Conservation (phyloP, 2,888 invertebrate genomes). For the Cantharis rufa region DNA sequence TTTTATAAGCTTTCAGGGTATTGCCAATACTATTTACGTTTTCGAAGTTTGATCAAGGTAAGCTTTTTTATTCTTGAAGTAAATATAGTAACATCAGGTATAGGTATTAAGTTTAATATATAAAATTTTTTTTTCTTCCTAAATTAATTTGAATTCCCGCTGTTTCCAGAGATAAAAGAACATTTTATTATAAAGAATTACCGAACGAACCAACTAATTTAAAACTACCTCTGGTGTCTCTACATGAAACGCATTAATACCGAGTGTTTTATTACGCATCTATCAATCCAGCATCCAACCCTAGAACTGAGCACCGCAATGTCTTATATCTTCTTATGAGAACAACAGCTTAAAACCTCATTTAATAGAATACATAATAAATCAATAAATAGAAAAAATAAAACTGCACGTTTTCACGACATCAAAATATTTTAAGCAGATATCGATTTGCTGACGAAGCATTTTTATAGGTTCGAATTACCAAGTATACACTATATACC, state of each 20-base stretch:
- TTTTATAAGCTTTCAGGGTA: too few relatives aligned
- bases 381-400: too few relatives aligned
- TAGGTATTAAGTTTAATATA: too few relatives aligned
- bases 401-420: too few relatives aligned
- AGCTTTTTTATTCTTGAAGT: too few relatives aligned
- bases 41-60: too few relatives aligned
- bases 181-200: neutral
- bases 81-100: too few relatives aligned
- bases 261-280: neutral
- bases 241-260: neutral
- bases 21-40: too few relatives aligned
- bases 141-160: neutral
- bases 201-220: neutral
- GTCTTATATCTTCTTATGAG: neutral
- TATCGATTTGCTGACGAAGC: too few relatives aligned
- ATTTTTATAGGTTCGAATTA: neutral
- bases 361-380: too few relatives aligned
- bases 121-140: neutral
- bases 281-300: neutral
- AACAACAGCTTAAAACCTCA: neutral
- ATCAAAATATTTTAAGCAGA: too few relatives aligned
- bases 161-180: neutral
- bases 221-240: neutral
- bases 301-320: neutral
- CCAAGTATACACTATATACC: neutral